Conservation (phyloP, 2,113 vertebrate species). For the Brienomyrus brachyistius region DNA sequence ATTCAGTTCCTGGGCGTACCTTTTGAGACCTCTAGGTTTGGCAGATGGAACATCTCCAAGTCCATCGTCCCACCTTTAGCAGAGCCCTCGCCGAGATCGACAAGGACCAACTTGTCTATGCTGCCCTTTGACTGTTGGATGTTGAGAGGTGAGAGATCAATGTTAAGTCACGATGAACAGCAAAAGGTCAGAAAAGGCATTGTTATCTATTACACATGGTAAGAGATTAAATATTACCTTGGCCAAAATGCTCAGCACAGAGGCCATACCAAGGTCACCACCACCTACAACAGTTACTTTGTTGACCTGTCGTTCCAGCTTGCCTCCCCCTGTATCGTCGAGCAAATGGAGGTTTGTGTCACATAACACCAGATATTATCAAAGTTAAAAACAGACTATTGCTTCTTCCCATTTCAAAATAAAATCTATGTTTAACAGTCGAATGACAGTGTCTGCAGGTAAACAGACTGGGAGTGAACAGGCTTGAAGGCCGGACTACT, state of each 20-base stretch:
- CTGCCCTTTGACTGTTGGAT: conserved; percentile 52
- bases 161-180: neutral
- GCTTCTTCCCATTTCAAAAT: neutral
- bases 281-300: conserved; percentile 87
- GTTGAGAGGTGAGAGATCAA: neutral
- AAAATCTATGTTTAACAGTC: neutral
- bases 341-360: neutral
- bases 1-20: conserved; percentile 52
- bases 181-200: neutral
- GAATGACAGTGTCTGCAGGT: neutral
- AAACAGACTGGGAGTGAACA: neutral
- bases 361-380: neutral
- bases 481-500: neutral
- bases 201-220: neutral
- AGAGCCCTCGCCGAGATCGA: conserved; percentile 76
- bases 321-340: conserved; percentile 38
- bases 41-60: conserved; percentile 81
- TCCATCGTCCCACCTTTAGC: conserved; percentile 79
- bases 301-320: conserved; percentile 41
- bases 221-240: conserved; percentile 61
- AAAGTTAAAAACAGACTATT: neutral
- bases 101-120: conserved; percentile 79
- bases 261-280: conserved; percentile 84
- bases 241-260: conserved; percentile 78
- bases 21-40: conserved; percentile 81